Evolutionary conservation across 2,113 vertebrate genomes (phyloP), one percentile per base, ranked within the genome.

Genomic region (Dasyurus viverrinus): DNA sequence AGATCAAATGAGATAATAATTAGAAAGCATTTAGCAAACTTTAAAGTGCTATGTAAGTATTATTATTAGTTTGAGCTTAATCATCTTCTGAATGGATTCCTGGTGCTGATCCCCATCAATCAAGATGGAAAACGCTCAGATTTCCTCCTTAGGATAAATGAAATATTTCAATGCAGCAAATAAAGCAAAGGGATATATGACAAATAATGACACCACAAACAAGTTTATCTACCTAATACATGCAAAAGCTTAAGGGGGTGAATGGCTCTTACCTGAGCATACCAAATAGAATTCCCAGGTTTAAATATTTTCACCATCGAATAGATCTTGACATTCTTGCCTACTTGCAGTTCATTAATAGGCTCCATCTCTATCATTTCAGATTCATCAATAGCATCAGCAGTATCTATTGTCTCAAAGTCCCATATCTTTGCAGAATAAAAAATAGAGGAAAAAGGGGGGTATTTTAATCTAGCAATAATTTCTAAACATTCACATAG

Each of bases 301-400:
- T 98, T 95, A 91, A 96, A 68, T 97, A 98, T 98, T 98, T 99
- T 99, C 96, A 99, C 98, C 98, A 99, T 98, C 54, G 98, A 99
- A 84, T 96, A 98, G 93, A 99, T 98, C 92, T 98, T 99, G 90
- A 99, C 99, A 4, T 99, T 98, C 94, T 98, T 99, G 54, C 99
- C 99, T 3, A 99, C 97, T 90, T 98, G 95, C 98, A 99, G 96
- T 97, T 99, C 99, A 93, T 99, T 99, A 97, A 99, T 99, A 25
- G 99, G 99, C 91, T 99, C 99, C 26, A 99, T 95, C 97, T 99
- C 99, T 93, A 99, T 97, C 93, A 98, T 94, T 42, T 98, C 98
- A 89, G 98, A 97, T 8, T 99, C 99, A 55, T 99, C 98, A 90
- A 97, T 90, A 89, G 95, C 76, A 95, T 99, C 99, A 53, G 99